Evolutionary conservation across 2,113 vertebrate genomes (phyloP), one percentile per base, ranked within the genome.

Genomic region (Calypte anna): DNA sequence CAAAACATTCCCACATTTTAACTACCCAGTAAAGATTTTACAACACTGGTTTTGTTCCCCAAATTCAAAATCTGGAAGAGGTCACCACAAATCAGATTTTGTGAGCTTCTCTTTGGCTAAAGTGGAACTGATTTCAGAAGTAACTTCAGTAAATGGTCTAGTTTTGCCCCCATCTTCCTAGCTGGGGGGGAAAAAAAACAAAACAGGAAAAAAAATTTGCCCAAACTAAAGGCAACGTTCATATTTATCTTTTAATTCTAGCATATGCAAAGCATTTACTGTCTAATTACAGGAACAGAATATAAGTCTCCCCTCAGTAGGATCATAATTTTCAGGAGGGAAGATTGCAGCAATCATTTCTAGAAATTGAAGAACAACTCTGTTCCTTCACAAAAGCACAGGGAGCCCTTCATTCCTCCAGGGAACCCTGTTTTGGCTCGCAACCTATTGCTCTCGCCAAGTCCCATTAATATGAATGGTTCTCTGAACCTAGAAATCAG

Each of bases 401-500:
- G 44, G 57, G 79, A 93, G 61, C 18, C 62, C 74, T 82, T 33
- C 0, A 0, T 12, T 66, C 23, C 62, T 31, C 86, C 10, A 58
- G 70, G 84, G 87, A 91, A 46, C 51, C 17, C 40, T 4, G 23
- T 40, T 82, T n/a, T 94, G 95, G 94, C 94, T 94, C 61, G 0
- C 10, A 88, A 69, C 63, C 91, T 48, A 24, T 2, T 59, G 46
- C 90, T 80, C 51, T 17, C 85, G 95, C 90, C 92, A 90, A 95
- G 78, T 50, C 46, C 54, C 78, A 77, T 91, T n/a, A 79, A 85
- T 80, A 59, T 93, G 83, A 94, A 89, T 79, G 91, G 82, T 75
- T 80, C 25, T 90, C 58, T 53, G 82, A 94, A 85, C 93, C 90
- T 82, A 77, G 78, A 96, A 95, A 92, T 94, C 91, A 87, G 81